Conservation (phyloP, 2,888 invertebrate genomes). For the Lycaena phlaeas region DNA sequence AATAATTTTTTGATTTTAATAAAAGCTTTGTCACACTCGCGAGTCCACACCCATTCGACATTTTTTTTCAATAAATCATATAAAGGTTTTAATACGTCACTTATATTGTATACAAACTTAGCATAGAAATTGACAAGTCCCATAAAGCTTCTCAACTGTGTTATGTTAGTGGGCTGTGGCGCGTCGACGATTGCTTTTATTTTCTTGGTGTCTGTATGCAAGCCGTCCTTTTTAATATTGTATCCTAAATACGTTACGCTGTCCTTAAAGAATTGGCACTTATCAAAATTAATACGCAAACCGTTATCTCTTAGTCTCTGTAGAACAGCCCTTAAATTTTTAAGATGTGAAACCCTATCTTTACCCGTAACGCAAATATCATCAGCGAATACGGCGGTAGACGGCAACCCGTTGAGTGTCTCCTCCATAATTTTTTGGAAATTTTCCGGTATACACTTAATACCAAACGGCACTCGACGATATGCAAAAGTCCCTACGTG, state of each 20-base stretch:
- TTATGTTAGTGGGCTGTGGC: constrained; percentile 12
- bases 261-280: constrained; percentile 5
- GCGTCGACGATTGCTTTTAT: constrained; percentile 2
- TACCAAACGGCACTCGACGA: neutral
- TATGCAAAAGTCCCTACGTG: constrained; percentile 18
- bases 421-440: constrained; percentile 26
- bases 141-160: constrained; percentile 14
- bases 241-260: constrained; percentile 8
- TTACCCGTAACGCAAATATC: neutral
- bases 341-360: neutral
- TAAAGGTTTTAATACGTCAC: constrained; percentile 9
- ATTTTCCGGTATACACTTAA: constrained; percentile 17
- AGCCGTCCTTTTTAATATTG: neutral
- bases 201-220: too few species aligned
- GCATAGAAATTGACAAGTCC: constrained; percentile 13
- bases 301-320: neutral
- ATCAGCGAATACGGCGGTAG: neutral
- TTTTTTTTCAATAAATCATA: constrained; percentile 12
- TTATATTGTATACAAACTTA: constrained; percentile 9
- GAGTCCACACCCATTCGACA: constrained; percentile 5
- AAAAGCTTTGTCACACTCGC: constrained; percentile 12
- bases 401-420: neutral
- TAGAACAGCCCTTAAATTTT: neutral
- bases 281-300: neutral
- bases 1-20: constrained; percentile 8